A percentile compares a stretch with the other conserved stretches of the same genome.
Conservation (phyloP, 2,113 vertebrate genomes). For the Alaudala cheleensis region DNA sequence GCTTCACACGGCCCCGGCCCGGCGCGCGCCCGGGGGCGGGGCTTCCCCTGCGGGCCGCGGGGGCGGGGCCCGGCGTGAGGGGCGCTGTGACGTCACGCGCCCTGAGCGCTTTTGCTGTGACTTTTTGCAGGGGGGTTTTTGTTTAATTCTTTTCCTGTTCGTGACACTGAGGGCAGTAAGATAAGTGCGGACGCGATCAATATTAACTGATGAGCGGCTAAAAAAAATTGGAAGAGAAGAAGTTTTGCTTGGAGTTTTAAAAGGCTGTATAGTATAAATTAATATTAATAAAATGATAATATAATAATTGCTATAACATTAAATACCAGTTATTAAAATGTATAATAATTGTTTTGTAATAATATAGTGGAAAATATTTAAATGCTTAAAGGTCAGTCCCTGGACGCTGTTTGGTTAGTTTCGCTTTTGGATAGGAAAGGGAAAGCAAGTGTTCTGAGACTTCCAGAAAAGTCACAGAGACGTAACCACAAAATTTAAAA, state of each 20-base stretch:
- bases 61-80: neutral
- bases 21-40: neutral
- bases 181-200: no score
- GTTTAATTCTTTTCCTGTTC: fast-evolving
- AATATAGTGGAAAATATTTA: neutral
- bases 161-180: neutral
- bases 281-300: neutral
- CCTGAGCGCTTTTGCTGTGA: neutral
- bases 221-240: neutral
- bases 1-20: constrained; percentile 23
- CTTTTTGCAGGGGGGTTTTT: fast-evolving
- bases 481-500: neutral
- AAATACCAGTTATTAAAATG: no score
- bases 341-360: neutral
- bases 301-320: neutral
- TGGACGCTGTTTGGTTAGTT: neutral
- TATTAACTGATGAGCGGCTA: neutral
- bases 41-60: neutral
- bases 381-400: neutral
- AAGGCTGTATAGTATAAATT: neutral
- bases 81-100: neutral
- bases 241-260: neutral
- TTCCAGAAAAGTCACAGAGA: neutral
- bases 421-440: neutral
- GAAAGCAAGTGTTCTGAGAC: neutral